A percentile compares a stretch with the other conserved stretches of the same genome.
Evolutionary conservation across 37 sponge, comb jelly and placozoan genomes (phyloP).

Genomic region (Beroe forskalii): DNA sequence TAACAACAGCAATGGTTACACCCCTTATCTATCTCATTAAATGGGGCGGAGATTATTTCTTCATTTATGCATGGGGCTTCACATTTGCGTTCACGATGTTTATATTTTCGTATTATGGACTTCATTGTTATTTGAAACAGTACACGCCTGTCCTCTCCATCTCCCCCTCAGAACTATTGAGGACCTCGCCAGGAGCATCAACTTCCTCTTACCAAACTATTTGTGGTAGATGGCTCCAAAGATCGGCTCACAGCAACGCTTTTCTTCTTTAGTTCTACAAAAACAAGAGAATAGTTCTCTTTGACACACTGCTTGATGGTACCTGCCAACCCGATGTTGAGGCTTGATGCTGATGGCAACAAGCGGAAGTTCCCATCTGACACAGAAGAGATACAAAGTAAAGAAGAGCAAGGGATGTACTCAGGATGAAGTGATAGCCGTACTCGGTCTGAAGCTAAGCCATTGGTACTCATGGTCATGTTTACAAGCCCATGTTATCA

Average conservation of each 20-base stretch:
- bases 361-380: constrained; percentile 8
- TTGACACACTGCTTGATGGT: constrained; percentile 87
- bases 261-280: constrained; percentile 94
- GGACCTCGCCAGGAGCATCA: constrained; percentile 71
- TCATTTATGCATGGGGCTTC: constrained; percentile 90
- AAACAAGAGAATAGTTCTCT: constrained; percentile 92
- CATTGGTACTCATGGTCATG: constrained; percentile 91
- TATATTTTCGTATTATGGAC: constrained; percentile 76
- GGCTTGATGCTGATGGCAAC: constrained; percentile 34
- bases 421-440: constrained; percentile 82
- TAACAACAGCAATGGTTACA: constrained; percentile 68
- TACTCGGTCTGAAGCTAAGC: constrained; percentile 92
- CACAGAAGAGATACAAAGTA: not conserved
- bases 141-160: constrained; percentile 90
- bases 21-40: constrained; percentile 72
- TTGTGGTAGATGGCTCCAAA: constrained; percentile 87
- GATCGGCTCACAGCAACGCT: constrained; percentile 96
- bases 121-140: constrained; percentile 91
- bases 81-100: constrained; percentile 70
- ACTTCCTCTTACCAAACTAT: constrained; percentile 86
- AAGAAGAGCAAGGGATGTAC: constrained; percentile 73
- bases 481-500: constrained; percentile 70
- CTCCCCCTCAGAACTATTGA: constrained; percentile 78
- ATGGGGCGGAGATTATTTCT: constrained; percentile 94
- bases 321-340: constrained; percentile 28